Base-by-base conservation (phyloP, 2,888 invertebrate species). In the Girardia tigrina region DNA sequence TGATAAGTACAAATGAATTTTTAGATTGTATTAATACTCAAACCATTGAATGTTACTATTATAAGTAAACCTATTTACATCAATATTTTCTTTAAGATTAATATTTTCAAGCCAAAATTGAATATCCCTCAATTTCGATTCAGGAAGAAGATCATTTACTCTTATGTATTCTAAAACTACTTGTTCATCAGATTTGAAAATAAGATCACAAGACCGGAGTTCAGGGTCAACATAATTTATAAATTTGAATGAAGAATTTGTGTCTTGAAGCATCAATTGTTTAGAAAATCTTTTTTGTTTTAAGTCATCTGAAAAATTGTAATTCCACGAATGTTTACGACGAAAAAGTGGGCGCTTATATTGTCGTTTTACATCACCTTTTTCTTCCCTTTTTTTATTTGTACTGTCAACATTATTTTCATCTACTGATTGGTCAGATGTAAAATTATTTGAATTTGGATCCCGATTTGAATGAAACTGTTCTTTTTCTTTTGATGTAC, bases 81-180 rank as follows among this genome's bases (percentile, higher is more conserved):
- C 56, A 56, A 56, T 23, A 56, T 56, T 56, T 56, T 56, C 56
- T 56, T 56, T 56, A n/a, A 56, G 56, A 16, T 56, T 56, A n/a
- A 56, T 56, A 56, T 56, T 56, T 56, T 56, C 56, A 8, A 56
- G 56, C 56, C 56, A 56, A 56, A 20, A 56, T 20, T 56, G n/a
- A 56, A 56, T 56, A 16, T 56, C 56, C n/a, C 23, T 4, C n/a
- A 56, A 56, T n/a, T 56, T 56, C 4, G 56, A 56, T 12, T 56
- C 56, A 20, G 56, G 56, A 6, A 56, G 23, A 16, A 56, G 56
- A 56, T 56, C 56, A 56, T 56, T 56, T 56, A n/a, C 56, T n/a
- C 23, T 56, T 56, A 56, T 56, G 23, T 56, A 56, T 8, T 56
- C 56, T 2, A 56, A 23, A 6, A 56, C 56, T 6, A 23, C 56